Percentiles rank a stretch among this genome's conserved stretches.
phyloP scores from a whole-genome alignment of 92 coral and sea anemone species.

The Hydrozoanthus gracilis region DNA sequence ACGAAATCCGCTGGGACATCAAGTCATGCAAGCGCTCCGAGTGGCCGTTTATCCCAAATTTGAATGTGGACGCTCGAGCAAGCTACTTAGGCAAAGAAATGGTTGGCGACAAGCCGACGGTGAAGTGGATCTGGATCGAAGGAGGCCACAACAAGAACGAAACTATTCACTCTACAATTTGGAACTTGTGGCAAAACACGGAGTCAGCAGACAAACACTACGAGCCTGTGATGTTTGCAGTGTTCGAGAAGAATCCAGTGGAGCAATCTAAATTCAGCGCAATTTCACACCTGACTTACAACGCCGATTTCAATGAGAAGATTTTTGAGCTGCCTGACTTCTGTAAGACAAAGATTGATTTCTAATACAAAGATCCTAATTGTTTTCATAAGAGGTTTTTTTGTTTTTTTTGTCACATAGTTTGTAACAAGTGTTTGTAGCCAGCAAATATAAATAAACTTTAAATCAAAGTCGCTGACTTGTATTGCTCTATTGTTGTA shows the following conservation, averaged over 20 bases:
- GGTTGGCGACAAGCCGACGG: slow-evolving; percentile 10
- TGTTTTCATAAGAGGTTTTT: not conserved
- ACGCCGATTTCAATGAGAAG: not conserved
- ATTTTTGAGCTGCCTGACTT: slow-evolving; percentile 24
- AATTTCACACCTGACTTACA: not conserved
- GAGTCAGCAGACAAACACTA: not conserved
- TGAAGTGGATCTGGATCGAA: slow-evolving; percentile 29
- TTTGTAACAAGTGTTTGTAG: too few species aligned
- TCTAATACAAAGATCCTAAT: not conserved
- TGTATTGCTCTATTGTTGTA: too few species aligned
- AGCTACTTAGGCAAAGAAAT: slow-evolving; percentile 12
- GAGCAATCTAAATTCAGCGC: not conserved
- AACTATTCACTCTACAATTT: not conserved
- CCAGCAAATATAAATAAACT: too few species aligned
- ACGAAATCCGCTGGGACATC: not conserved
- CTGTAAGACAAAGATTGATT: not conserved
- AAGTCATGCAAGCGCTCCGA: not conserved
- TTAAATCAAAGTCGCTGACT: too few species aligned
- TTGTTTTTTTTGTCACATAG: not conserved
- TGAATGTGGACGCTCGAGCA: not conserved
- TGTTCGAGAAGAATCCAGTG: not conserved
- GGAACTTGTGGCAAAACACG: slow-evolving; percentile 8
- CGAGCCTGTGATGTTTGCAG: not conserved
- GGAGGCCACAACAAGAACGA: slow-evolving; percentile 20
- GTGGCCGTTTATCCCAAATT: not conserved